Evolutionary conservation across 2,113 vertebrate genomes (phyloP).

Genomic region (Nipponia nippon): DNA sequence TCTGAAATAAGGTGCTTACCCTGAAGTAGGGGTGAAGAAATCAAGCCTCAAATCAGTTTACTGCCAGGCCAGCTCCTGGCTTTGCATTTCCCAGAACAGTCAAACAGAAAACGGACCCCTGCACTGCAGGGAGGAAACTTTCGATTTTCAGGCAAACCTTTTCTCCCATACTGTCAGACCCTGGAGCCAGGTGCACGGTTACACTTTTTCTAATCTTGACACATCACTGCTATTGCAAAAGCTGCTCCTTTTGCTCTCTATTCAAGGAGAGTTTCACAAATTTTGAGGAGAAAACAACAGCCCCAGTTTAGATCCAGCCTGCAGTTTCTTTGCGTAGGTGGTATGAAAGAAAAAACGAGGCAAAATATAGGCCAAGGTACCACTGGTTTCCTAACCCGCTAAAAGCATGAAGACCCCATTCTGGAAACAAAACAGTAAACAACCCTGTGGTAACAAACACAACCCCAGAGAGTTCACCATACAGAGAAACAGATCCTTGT

Average conservation of each 20-base stretch:
- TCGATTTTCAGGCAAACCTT: not conserved
- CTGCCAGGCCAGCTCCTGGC: not conserved
- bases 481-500: not conserved
- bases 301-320: not conserved
- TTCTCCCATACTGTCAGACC: not conserved
- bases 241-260: not conserved
- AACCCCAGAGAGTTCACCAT: not conserved
- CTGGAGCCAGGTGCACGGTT: not conserved
- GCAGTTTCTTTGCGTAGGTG: not conserved
- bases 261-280: not conserved
- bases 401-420: not conserved
- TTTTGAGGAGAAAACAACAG: not conserved
- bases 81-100: not conserved
- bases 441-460: not conserved
- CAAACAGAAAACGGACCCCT: not conserved
- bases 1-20: not conserved
- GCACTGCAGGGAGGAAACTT: not conserved
- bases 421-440: not conserved
- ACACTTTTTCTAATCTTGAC: not conserved
- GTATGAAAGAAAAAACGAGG: not conserved
- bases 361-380: not conserved
- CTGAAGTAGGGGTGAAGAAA: not conserved
- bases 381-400: not conserved
- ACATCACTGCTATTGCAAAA: not conserved
- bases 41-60: not conserved